Conservation (phyloP, 2,797 vertebrate species). For the Karalla daura region DNA sequence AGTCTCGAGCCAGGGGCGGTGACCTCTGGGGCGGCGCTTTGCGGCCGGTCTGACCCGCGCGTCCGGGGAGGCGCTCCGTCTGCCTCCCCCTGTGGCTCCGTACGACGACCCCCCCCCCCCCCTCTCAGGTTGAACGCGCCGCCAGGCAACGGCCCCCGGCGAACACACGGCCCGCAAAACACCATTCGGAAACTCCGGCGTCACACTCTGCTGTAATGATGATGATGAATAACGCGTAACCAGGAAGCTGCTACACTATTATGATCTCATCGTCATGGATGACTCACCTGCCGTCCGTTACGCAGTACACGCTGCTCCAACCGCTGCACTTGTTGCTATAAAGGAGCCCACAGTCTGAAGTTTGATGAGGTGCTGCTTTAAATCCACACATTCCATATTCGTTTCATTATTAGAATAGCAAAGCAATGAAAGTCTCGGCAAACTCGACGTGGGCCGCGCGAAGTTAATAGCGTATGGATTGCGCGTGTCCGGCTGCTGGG, state of each 20-base stretch:
- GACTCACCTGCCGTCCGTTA: too few species aligned
- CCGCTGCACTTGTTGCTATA: too few species aligned
- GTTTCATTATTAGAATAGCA: slow-evolving; percentile 32
- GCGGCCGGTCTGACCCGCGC: slow-evolving; percentile 62
- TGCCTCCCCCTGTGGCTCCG: slow-evolving; percentile 47
- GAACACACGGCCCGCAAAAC: slow-evolving; percentile 11
- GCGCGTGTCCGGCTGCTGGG: slow-evolving; percentile 60
- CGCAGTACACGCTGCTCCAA: too few species aligned
- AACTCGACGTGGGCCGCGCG: slow-evolving; percentile 74
- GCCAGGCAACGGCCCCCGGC: slow-evolving; percentile 19
- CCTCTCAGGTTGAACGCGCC: too few species aligned
- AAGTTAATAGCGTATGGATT: slow-evolving; percentile 69
- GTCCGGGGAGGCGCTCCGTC: slow-evolving; percentile 41
- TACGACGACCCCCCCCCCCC: too few species aligned
- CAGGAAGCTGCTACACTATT: too few species aligned
- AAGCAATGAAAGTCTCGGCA: slow-evolving; percentile 49
- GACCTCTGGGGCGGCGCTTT: slow-evolving; percentile 74
- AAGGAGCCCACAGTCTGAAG: too few species aligned
- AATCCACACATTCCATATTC: slow-evolving; percentile 50
- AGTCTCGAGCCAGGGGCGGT: slow-evolving; percentile 72
- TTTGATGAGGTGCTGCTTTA: too few species aligned
- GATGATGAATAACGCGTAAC: too few species aligned
- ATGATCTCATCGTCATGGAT: too few species aligned
- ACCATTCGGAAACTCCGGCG: slow-evolving; percentile 6
- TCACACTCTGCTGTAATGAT: too few species aligned